Evolutionary conservation across 2,113 vertebrate species (phyloP).

Genomic region (Mola mola): DNA sequence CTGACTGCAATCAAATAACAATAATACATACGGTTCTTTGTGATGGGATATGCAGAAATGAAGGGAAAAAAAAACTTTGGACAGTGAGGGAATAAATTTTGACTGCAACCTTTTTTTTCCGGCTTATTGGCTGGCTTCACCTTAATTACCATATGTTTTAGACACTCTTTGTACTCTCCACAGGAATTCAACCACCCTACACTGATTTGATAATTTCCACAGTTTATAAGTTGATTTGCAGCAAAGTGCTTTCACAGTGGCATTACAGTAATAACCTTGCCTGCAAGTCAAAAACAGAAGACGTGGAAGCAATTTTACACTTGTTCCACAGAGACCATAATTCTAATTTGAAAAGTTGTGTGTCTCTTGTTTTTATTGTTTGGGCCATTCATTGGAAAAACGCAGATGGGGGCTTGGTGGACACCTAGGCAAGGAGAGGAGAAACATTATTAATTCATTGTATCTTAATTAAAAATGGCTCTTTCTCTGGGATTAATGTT

Average conservation of each 20-base stretch:
- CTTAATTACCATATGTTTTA: constrained; percentile 24
- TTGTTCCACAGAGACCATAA: constrained; percentile 67
- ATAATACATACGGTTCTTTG: background rate
- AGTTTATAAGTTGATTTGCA: constrained; percentile 62
- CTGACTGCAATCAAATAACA: constrained; percentile 11
- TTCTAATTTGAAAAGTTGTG: constrained; percentile 68
- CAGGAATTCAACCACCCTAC: constrained; percentile 18
- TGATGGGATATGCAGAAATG: background rate
- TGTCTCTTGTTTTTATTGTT: constrained; percentile 72
- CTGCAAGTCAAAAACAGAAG: constrained; percentile 62
- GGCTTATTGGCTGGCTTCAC: constrained; percentile 4
- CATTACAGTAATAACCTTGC: constrained; percentile 64
- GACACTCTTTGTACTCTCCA: constrained; percentile 13
- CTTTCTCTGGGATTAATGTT: too few relatives aligned
- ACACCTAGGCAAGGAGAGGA: constrained; percentile 35
- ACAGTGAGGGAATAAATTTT: background rate
- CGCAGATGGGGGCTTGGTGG: constrained; percentile 39
- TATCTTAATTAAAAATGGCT: constrained; percentile 57
- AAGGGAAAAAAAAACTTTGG: background rate
- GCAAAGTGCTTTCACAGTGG: constrained; percentile 48
- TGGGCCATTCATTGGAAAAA: constrained; percentile 69
- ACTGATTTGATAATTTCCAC: constrained; percentile 60
- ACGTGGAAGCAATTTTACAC: constrained; percentile 80
- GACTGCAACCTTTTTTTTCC: background rate
- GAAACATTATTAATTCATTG: constrained; percentile 70